phyloP scores from a whole-genome alignment of 1,140 invertebrate genomes.

The Pentalonia nigronervosa region DNA sequence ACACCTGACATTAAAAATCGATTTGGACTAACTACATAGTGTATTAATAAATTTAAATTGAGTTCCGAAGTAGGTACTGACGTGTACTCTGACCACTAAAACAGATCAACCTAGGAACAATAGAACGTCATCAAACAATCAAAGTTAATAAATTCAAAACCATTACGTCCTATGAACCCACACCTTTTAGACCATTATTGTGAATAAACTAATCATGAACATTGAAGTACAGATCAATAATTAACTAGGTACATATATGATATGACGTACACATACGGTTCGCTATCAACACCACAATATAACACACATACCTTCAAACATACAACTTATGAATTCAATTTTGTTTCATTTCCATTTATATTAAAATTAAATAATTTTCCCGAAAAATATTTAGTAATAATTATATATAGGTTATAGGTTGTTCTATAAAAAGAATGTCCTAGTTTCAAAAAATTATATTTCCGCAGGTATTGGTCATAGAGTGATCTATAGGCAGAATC shows the following conservation, averaged over 20 bases:
- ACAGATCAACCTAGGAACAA: background rate
- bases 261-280: background rate
- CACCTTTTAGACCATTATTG: background rate
- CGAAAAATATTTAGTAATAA: no score
- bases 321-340: background rate
- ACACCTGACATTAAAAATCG: background rate
- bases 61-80: background rate
- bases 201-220: background rate
- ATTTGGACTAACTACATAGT: background rate
- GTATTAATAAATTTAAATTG: background rate
- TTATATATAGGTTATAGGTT: no score
- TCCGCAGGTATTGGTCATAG: background rate
- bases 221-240: background rate
- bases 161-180: background rate
- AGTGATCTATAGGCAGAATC: background rate
- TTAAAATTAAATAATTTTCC: no score
- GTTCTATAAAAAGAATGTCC: background rate
- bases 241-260: background rate
- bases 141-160: background rate
- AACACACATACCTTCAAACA: background rate
- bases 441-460: background rate
- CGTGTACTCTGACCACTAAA: background rate
- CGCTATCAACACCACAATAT: background rate
- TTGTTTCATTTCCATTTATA: background rate
- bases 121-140: background rate